These are phyloP conservation scores for Chiroxiphia lanceolata DNA, from an alignment of 2,797 vertebrate species.

Conservation along the genomic window DNA sequence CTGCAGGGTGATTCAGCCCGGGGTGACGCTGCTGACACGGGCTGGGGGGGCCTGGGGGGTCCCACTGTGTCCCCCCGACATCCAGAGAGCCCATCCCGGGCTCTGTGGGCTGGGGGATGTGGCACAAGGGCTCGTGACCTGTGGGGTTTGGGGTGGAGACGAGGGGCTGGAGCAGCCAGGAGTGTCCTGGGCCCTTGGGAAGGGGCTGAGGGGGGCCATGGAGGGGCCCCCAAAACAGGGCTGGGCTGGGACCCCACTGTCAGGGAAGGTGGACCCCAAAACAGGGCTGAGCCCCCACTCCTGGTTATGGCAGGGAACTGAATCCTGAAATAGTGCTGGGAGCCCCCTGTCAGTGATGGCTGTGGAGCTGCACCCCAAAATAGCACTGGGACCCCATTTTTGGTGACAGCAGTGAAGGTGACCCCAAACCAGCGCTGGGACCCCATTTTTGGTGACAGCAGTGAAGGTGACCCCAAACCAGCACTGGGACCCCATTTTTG, in stretches of 20 bases:
- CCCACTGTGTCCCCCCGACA: fast-evolving
- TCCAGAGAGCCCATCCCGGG: fast-evolving
- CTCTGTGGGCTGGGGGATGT: fast-evolving
- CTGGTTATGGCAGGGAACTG: background rate
- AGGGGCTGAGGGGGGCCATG: fast-evolving
- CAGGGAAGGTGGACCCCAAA: background rate
- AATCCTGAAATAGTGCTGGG: fast-evolving
- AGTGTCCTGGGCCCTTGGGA: background rate
- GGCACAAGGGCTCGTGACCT: background rate
- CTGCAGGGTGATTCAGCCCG: constrained; percentile 70
- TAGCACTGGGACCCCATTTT: fast-evolving
- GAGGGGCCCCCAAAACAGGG: background rate
- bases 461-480: too few relatives aligned
- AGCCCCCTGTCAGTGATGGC: fast-evolving
- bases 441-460: background rate
- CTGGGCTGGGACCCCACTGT: fast-evolving
- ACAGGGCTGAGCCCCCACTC: too few relatives aligned
- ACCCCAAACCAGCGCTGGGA: too few relatives aligned
- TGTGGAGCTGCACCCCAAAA: fast-evolving
- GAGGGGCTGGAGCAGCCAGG: background rate
- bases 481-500: too few relatives aligned
- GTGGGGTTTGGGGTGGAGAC: fast-evolving
- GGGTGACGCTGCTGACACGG: background rate
- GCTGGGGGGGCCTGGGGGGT: background rate
- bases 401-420: fast-evolving